Percentiles rank a stretch among this genome's conserved stretches.
Evolutionary conservation across 2,888 invertebrate species (phyloP).

Genomic region (Steinernema hermaphroditum): DNA sequence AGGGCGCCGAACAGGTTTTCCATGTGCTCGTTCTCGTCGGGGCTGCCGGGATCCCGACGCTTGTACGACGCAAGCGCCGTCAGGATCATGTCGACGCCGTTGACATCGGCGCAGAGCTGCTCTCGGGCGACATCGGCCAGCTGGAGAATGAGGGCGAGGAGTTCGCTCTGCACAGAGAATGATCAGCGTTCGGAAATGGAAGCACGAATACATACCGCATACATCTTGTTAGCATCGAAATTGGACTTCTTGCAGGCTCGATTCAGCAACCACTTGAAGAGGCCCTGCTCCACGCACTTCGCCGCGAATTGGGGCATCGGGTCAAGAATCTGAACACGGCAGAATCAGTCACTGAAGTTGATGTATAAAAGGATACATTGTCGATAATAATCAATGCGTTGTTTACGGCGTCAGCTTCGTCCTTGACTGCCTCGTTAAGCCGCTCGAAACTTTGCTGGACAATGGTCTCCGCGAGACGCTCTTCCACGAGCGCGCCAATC

Average conservation of each 20-base stretch:
- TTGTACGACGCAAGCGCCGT: constrained; percentile 71
- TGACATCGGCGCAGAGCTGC: constrained; percentile 70
- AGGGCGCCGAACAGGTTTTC: constrained; percentile 95
- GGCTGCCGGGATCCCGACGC: constrained; percentile 56
- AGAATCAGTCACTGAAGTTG: not conserved
- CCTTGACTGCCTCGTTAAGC: constrained; percentile 84
- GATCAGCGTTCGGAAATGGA: too few species aligned
- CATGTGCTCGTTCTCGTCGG: constrained; percentile 96
- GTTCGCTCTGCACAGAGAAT: too few species aligned
- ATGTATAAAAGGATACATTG: constrained; percentile 73
- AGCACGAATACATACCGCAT: too few species aligned
- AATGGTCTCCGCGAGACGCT: constrained; percentile 84
- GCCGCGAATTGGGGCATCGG: constrained; percentile 77
- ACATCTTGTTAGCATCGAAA: constrained; percentile 69
- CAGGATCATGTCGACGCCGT: constrained; percentile 91
- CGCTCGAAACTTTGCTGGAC: constrained; percentile 88
- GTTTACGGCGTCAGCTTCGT: constrained; percentile 81
- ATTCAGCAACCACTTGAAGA: constrained; percentile 80
- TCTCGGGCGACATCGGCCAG: constrained; percentile 75
- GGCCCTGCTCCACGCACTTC: constrained; percentile 54
- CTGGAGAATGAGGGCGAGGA: constrained; percentile 90
- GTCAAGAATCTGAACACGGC: constrained; percentile 72
- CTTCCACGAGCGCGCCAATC: constrained; percentile 83
- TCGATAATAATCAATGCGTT: constrained; percentile 90
- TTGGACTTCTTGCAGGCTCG: constrained; percentile 72